Evolutionary conservation across 2,797 vertebrate species (phyloP).

Genomic region (Chlorospingus flavigularis): DNA sequence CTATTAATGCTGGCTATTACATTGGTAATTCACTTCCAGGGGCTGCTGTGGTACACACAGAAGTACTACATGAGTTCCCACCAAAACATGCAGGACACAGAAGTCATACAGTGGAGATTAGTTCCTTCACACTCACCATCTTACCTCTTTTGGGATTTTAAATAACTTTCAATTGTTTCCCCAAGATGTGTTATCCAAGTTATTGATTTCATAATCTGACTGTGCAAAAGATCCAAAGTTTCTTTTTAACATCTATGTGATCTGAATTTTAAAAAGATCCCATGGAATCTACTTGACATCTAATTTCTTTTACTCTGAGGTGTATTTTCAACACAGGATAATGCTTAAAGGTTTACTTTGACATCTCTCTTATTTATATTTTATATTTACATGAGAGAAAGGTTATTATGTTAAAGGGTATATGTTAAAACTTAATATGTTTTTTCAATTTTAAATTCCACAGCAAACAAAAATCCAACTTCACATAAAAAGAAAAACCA

Average conservation of each 20-base stretch:
- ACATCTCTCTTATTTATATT: neutral
- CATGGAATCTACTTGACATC: neutral
- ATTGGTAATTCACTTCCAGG: neutral
- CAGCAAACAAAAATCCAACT: neutral
- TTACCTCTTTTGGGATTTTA: neutral
- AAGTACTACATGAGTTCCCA: neutral
- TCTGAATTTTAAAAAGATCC: neutral
- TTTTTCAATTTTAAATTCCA: neutral
- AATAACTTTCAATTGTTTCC: neutral
- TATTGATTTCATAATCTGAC: neutral
- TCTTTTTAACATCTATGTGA: neutral
- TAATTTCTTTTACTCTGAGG: neutral
- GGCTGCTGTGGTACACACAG: neutral
- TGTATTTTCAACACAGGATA: neutral
- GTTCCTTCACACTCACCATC: neutral
- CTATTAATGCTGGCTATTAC: neutral
- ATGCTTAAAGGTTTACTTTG: neutral
- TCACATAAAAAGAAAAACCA: neutral
- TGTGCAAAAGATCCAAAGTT: neutral
- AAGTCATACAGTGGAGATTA: neutral
- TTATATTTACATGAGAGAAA: neutral
- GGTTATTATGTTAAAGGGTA: neutral
- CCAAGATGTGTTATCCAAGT: neutral
- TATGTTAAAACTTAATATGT: neutral
- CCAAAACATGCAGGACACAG: neutral